phyloP scores from a whole-genome alignment of 2,888 invertebrate species.

The Prosapia bicincta region DNA sequence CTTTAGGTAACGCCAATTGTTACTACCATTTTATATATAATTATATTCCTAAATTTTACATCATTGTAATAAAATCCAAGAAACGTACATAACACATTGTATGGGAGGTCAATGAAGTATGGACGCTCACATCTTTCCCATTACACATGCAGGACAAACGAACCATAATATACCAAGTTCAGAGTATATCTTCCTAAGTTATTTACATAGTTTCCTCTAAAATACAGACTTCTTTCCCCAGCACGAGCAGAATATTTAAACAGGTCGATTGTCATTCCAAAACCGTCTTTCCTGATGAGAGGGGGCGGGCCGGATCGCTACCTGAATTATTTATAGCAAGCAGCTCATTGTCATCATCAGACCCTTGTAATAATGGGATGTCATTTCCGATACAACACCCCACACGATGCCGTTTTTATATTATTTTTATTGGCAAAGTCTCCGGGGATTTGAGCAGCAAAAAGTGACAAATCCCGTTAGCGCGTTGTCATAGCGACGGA shows the following conservation, averaged over 20 bases:
- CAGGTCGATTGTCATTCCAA: neutral
- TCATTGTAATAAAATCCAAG: no score
- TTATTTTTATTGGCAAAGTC: neutral
- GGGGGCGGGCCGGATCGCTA: neutral
- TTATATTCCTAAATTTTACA: no score
- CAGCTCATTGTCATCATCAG: neutral
- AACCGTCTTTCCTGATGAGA: neutral
- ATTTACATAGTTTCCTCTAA: neutral
- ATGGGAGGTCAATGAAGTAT: no score
- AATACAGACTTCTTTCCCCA: neutral
- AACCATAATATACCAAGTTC: neutral
- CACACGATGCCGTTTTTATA: neutral
- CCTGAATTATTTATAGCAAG: neutral
- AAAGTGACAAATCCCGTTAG: slow-evolving; percentile 2
- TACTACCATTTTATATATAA: no score
- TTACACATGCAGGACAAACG: neutral
- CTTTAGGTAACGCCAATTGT: no score
- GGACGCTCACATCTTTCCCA: neutral
- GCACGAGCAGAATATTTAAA: neutral
- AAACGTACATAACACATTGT: no score
- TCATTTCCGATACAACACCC: neutral
- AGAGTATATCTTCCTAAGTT: neutral
- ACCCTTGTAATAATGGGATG: neutral
- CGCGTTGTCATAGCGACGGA: neutral
- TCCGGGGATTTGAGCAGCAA: neutral